Base-by-base conservation (phyloP, 2,888 invertebrate genomes). In the Synergus laeviventris region DNA sequence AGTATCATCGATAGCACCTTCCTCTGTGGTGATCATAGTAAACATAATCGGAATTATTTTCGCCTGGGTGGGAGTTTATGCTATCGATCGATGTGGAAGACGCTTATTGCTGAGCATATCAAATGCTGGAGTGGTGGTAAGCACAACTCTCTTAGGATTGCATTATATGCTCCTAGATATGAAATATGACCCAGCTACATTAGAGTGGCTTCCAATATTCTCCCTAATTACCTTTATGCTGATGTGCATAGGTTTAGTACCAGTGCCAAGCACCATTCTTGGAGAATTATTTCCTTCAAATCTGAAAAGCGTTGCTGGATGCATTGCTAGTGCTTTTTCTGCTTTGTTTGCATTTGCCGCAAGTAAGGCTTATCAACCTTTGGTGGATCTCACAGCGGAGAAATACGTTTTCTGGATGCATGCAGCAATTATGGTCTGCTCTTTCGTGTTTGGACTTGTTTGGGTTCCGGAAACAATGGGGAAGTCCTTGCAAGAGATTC, bases 401-500 rank as follows among this genome's bases (percentile, higher is more conserved):
- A 78, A 83, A 31, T 85, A 86, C 61, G 84, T 88, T 1, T 88
- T 86, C 73, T 86, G 83, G 82, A 70, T 85, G 14, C 84, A 89
- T 70, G 84, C 81, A 8, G 1, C 59, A 5, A 39, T 86, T 24
- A 86, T 87, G 77, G n/a, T 49, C 1, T 8, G 74, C 18, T 75
- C 76, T 1, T 11, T 74, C 1, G 45, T 77, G 0, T 74, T 74
- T 18, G 76, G 75, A 0, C 1, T 82, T 16, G 78, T 64, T 21
- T 18, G 75, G 11, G 62, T 89, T 24, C 88, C 87, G 9, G 88
- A 89, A 73, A 88, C 88, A 3, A 88, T 86, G 74, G 88, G 88
- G 5, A 89, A 88, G 70, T 85, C 86, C 1, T 61, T 88, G 5
- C 83, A 85, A 73, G 74, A 83, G 49, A 81, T 83, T 31, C 79